Conservation (phyloP, 2,113 vertebrate genomes). For the Neomonachus schauinslandi region DNA sequence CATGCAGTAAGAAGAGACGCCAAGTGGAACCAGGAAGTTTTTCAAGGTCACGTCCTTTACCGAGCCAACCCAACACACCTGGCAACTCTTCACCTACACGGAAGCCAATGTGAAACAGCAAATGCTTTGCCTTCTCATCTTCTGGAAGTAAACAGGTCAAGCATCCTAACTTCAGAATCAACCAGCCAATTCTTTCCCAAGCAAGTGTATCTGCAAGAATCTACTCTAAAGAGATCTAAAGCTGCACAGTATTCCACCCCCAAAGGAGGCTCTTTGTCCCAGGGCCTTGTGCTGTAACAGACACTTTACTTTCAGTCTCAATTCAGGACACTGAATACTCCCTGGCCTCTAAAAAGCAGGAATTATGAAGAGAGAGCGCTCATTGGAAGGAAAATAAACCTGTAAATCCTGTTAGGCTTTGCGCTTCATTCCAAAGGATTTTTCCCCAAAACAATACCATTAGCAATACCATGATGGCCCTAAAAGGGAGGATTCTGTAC, state of each 20-base stretch:
- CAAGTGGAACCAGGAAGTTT: neutral
- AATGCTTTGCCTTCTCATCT: slow-evolving; percentile 15
- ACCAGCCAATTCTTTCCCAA: slow-evolving; percentile 46
- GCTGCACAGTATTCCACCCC: neutral
- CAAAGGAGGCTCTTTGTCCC: slow-evolving; percentile 71
- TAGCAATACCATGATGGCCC: slow-evolving; percentile 28
- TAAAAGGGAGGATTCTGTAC: neutral
- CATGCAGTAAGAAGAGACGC: neutral
- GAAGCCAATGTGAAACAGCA: neutral
- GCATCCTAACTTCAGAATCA: slow-evolving; percentile 42
- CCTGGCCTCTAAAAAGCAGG: slow-evolving; percentile 62
- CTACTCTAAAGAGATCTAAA: slow-evolving; percentile 26
- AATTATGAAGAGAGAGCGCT: slow-evolving; percentile 59
- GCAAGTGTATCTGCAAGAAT: slow-evolving; percentile 40
- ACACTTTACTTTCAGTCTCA: slow-evolving; percentile 72
- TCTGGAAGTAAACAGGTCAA: slow-evolving; percentile 31
- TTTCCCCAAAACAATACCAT: slow-evolving; percentile 47
- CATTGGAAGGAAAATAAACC: slow-evolving; percentile 68
- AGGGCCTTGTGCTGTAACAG: slow-evolving; percentile 44
- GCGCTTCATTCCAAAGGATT: slow-evolving; percentile 58
- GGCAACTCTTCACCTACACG: neutral
- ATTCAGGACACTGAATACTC: slow-evolving; percentile 72
- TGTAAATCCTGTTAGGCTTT: slow-evolving; percentile 68
- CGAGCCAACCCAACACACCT: neutral
- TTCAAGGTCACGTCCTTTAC: slow-evolving; percentile 49